Percentiles rank a stretch among this genome's conserved stretches.
These are phyloP conservation scores for Dasypogon diadema DNA, from an alignment of 2,888 invertebrate species.

Conservation along the genomic window DNA sequence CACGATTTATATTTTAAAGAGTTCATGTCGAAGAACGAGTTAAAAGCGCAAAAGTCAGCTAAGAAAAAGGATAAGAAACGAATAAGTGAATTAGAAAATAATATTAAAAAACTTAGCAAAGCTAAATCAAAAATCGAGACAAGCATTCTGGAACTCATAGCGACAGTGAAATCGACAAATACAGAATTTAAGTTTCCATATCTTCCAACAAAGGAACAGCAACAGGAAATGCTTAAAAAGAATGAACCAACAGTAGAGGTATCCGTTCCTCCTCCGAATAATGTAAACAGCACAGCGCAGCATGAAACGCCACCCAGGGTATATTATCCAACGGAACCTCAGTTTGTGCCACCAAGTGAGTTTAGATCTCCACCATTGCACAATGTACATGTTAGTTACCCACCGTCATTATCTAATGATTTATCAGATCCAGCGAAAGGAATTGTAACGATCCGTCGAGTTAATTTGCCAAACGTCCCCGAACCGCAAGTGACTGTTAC, in stretches of 20 bases:
- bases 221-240: conserved; percentile 60
- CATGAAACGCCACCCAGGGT: neutral
- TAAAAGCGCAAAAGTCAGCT: conserved; percentile 63
- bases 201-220: conserved; percentile 67
- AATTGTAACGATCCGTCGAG: conserved; percentile 80
- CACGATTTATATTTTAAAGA: conserved; percentile 67
- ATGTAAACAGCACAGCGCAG: neutral
- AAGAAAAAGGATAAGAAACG: conserved; percentile 66
- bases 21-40: conserved; percentile 64
- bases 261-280: neutral
- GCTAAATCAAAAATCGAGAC: conserved; percentile 67
- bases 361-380: conserved; percentile 13
- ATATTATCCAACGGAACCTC: conserved; percentile 8
- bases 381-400: neutral
- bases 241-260: conserved; percentile 13
- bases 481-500: conserved; percentile 84
- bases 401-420: neutral
- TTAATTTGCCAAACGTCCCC: conserved; percentile 74
- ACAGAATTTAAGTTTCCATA: conserved; percentile 67
- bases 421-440: conserved; percentile 66
- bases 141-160: conserved; percentile 66
- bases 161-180: conserved; percentile 65
- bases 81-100: conserved; percentile 65
- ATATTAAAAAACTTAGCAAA: conserved; percentile 66
- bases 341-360: conserved; percentile 22